Conservation (phyloP, 2,888 invertebrate genomes). For the Hetaerina titia region DNA sequence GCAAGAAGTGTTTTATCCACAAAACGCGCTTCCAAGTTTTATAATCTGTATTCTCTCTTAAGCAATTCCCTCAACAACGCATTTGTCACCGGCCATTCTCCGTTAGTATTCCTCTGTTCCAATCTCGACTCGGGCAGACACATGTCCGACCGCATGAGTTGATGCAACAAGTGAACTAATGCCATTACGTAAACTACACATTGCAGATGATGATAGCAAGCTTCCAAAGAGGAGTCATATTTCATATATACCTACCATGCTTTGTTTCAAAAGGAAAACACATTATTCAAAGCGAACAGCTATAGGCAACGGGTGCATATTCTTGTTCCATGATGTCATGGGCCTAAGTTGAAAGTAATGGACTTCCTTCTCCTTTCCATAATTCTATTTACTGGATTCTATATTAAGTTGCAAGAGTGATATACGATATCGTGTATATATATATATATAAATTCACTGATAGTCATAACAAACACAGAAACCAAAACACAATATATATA, state of each 20-base stretch:
- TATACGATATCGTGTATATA: no score
- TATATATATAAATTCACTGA: no score
- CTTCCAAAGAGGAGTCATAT: neutral
- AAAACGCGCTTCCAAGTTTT: neutral
- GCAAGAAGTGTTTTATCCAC: neutral
- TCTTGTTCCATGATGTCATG: no score
- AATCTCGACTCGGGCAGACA: neutral
- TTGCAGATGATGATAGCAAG: neutral
- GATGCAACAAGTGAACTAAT: conserved; percentile 27
- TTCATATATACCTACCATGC: neutral
- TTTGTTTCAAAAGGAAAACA: neutral
- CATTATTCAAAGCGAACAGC: no score
- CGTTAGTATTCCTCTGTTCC: neutral
- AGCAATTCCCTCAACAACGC: neutral
- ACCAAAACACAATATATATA: no score
- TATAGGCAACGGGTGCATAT: no score
- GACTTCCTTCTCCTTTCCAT: no score
- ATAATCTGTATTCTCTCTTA: neutral
- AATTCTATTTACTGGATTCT: no score
- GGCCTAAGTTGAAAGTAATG: no score
- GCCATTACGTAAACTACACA: neutral
- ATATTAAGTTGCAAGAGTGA: no score
- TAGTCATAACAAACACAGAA: no score
- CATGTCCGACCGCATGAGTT: neutral
- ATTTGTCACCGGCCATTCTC: neutral